These are phyloP conservation scores for Matsumurasca onukii DNA, from an alignment of 1,140 invertebrate genomes.

Conservation along the genomic window DNA sequence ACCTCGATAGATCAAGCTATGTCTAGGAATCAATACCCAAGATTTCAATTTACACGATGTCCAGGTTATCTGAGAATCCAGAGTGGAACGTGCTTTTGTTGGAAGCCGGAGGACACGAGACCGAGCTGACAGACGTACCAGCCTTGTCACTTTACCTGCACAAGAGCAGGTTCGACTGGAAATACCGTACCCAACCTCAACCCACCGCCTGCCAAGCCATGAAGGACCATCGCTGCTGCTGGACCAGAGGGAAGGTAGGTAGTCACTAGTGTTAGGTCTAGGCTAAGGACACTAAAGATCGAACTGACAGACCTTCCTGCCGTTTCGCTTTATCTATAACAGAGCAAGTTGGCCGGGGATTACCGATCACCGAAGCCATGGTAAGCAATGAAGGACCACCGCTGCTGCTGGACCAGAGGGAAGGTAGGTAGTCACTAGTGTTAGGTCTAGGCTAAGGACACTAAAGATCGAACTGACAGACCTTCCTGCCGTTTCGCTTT, in stretches of 20 bases:
- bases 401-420: slow-evolving; percentile 82
- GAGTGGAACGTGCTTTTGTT: slow-evolving; percentile 78
- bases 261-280: too few species aligned
- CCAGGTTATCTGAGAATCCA: slow-evolving; percentile 72
- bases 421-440: slow-evolving; percentile 56
- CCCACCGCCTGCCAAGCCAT: slow-evolving; percentile 81
- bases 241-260: slow-evolving; percentile 73
- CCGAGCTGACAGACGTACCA: slow-evolving; percentile 79
- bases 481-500: slow-evolving; percentile 79
- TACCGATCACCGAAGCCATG: slow-evolving; percentile 84
- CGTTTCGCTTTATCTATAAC: slow-evolving; percentile 82
- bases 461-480: slow-evolving; percentile 79
- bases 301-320: slow-evolving; percentile 81
- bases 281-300: slow-evolving; percentile 84
- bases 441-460: slow-evolving; percentile 85
- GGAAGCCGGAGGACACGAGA: slow-evolving; percentile 87
- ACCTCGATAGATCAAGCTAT: too few species aligned
- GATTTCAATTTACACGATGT: too few species aligned
- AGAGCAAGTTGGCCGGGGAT: slow-evolving; percentile 88
- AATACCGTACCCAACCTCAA: slow-evolving; percentile 85
- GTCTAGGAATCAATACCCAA: too few species aligned
- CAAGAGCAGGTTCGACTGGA: slow-evolving; percentile 88
- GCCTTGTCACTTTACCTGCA: slow-evolving; percentile 82
- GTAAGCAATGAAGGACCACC: slow-evolving; percentile 75
- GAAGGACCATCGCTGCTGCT: slow-evolving; percentile 75